Base-by-base conservation (phyloP, 1,140 invertebrate genomes). In the Rhopalosiphum padi region DNA sequence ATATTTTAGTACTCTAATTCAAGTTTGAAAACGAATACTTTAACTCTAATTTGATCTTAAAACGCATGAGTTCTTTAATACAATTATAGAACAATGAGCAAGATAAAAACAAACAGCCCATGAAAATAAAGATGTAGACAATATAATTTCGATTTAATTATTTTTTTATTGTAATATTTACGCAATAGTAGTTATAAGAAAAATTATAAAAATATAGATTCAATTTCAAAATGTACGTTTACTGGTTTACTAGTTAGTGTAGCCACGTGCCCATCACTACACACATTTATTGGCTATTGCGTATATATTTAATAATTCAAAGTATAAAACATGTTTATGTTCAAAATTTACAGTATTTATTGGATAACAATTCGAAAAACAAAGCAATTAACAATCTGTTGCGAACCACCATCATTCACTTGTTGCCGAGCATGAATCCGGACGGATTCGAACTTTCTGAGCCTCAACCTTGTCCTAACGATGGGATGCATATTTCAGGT, bases 391-490 rank as follows among this genome's bases (percentile, higher is more conserved):
- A 97, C 1, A 95, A 95, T 0, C 95, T 99, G 91, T 95, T 99
- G 8, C 96, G 98, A 95, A 97, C 95, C 1, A 98, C 97, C 0
- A 98, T 99, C 95, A 97, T 99, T 89, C 98, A 97, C 95, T 95
- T 99, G 85, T 97, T 99, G 97, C 98, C 98, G 1, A 97, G 97
- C 15, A 96, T 99, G 96, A 99, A 99, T 96, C 98, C 98, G 82
- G 98, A 99, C 96, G 98, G 98, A 9, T 98, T 97, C 95, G 97
- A 97, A 95, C 95, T 95, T 48, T 96, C 91, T 11, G 3, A 5
- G 9, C 91, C 91, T 18, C n/a, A 86, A 23, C 68, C 82, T 48
- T 93, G 91, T n/a, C 77, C 77, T 25, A 37, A 53, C n/a, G 25
- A 51, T 25, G 82, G 82, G 43, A 53, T 25, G 30, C 43, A n/a